A percentile compares a stretch with the other conserved stretches of the same genome.
These are phyloP conservation scores for Sialis fuliginosa DNA, from an alignment of 2,888 invertebrate species.

Conservation along the genomic window DNA sequence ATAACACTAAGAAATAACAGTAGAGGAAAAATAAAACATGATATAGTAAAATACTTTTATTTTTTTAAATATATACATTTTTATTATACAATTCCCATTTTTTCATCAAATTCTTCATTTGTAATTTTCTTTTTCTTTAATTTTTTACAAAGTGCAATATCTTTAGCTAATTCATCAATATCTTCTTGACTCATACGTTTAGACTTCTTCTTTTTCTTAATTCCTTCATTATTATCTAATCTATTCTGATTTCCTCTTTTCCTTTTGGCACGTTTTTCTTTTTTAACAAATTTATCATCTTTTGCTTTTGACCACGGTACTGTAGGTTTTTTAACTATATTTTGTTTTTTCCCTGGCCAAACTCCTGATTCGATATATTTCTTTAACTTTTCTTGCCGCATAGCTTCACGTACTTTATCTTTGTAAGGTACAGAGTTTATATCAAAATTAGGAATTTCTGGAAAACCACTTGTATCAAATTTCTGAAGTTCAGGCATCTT, in stretches of 20 bases:
- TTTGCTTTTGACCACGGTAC: slow-evolving; percentile 67
- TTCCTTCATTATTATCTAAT: slow-evolving; percentile 22
- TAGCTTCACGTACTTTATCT: slow-evolving; percentile 60
- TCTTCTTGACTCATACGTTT: slow-evolving; percentile 50
- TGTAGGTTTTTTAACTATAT: slow-evolving; percentile 33
- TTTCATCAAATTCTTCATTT: slow-evolving; percentile 44
- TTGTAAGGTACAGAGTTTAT: slow-evolving; percentile 57
- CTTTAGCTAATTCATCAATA: slow-evolving; percentile 56
- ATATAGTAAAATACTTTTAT: no score
- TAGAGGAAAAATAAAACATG: no score
- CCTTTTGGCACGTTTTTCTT: slow-evolving; percentile 39
- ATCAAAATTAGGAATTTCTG: slow-evolving; percentile 42
- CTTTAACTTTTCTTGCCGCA: slow-evolving; percentile 50
- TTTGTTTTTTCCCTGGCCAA: slow-evolving; percentile 26
- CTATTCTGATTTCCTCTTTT: slow-evolving; percentile 38
- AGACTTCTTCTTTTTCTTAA: slow-evolving; percentile 26
- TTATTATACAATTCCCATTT: slow-evolving; percentile 30
- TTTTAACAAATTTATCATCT: slow-evolving; percentile 45
- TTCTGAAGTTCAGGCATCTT: slow-evolving; percentile 88
- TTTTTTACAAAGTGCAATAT: slow-evolving; percentile 70
- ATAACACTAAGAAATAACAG: no score
- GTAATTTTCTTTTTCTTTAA: slow-evolving; percentile 67
- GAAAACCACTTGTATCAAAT: slow-evolving; percentile 33
- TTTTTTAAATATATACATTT: no score
- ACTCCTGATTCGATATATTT: slow-evolving; percentile 47